phyloP scores from a whole-genome alignment of 2,113 vertebrate species.

The Chamaea fasciata region DNA sequence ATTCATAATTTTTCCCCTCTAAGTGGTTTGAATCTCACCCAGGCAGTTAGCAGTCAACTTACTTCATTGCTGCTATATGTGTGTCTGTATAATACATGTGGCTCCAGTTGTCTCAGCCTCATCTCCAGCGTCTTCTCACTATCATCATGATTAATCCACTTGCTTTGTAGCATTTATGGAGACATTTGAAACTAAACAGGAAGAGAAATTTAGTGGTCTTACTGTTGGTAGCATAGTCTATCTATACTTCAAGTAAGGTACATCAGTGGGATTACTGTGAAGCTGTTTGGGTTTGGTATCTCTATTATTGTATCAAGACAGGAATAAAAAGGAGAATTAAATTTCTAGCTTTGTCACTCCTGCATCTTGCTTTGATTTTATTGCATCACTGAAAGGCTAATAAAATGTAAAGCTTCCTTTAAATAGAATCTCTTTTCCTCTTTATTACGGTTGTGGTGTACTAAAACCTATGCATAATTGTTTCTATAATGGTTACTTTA shows the following conservation, averaged over 20 bases:
- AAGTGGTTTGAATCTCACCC: background rate
- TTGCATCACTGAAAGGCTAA: background rate
- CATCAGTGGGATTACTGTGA: background rate
- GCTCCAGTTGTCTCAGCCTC: background rate
- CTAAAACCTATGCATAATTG: background rate
- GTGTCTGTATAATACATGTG: accelerated
- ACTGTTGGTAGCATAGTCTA: background rate
- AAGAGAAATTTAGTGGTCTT: background rate
- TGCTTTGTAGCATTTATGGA: background rate
- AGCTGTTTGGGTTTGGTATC: background rate
- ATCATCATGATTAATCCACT: background rate
- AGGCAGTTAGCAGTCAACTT: background rate
- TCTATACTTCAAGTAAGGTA: background rate
- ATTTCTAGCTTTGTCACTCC: background rate
- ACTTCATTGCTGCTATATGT: background rate
- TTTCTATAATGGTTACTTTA: background rate
- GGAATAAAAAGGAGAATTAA: background rate
- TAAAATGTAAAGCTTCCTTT: background rate
- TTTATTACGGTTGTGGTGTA: background rate
- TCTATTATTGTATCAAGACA: background rate
- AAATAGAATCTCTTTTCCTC: background rate
- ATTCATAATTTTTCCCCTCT: background rate
- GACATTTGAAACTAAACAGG: background rate
- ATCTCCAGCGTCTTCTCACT: background rate
- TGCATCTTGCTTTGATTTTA: background rate